Evolutionary conservation across 1,140 invertebrate species (phyloP), one percentile per base, ranked within the genome.

Genomic region (Choristoneura fumiferana): DNA sequence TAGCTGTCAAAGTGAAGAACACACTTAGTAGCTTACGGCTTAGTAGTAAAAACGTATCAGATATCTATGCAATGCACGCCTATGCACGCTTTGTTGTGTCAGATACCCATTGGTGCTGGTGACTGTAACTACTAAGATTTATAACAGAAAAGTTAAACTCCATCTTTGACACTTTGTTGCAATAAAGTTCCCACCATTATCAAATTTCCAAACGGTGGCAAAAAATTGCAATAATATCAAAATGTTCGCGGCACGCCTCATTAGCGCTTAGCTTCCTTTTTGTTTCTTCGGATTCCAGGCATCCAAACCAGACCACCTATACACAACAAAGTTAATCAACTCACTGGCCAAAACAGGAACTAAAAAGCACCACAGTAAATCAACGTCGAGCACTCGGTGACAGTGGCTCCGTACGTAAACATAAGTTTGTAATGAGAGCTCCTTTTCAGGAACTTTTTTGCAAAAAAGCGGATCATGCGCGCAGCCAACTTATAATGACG

Each of bases 401-500:
- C 4, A 49, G 18, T n/a, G 43, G 17, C 18, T 22, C 4, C 1
- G 22, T 17, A 17, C 18, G 43, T 18, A 49, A 5, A 49, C 12
- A 49, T n/a, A 49, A 49, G 10, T 33, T 49, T 49, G 43, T 49
- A 10, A 18, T 12, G n/a, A 10, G 22, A 13, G 12, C 29, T 49
- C 43, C 43, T 49, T 49, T 49, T 49, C 43, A 49, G 43, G 43
- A 9, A 12, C 9, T 10, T 12, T 49, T 49, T 49, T 49, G 10
- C 29, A 22, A 14, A n/a, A 49, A 49, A 18, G 18, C 43, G 18
- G 22, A 29, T 49, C 18, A 22, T 49, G n/a, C 43, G 22, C 22
- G 22, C 43, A 10, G 18, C 43, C 43, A 33, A 29, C 43, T 49
- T 49, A 18, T 45, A 49, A 49, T 49, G 43, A 49, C 18, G 43